phyloP scores from a whole-genome alignment of 2,888 invertebrate genomes.

The Parnassius apollo region DNA sequence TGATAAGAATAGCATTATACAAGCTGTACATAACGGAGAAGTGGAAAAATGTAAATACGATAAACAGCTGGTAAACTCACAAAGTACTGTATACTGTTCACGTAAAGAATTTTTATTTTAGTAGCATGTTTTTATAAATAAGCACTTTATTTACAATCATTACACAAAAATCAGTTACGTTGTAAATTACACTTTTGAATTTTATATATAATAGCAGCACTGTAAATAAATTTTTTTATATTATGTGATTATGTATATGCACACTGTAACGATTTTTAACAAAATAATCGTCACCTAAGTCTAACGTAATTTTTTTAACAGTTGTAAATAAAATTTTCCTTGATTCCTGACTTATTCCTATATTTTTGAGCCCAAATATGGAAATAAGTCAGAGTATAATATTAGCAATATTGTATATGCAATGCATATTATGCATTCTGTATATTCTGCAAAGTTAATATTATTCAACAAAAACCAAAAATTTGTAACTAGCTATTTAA shows the following conservation, averaged over 20 bases:
- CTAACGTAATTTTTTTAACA: not conserved
- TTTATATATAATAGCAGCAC: no score
- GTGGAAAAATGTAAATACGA: no score
- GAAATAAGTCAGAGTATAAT: constrained; percentile 29
- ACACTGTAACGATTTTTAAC: not conserved
- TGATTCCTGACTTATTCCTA: constrained; percentile 32
- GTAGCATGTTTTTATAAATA: no score
- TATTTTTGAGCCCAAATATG: constrained; percentile 46
- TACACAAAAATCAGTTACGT: no score
- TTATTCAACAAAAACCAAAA: not conserved
- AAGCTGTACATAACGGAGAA: no score
- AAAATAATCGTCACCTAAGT: no score
- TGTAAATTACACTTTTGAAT: no score
- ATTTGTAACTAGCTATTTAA: constrained; percentile 4
- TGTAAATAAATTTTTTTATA: not conserved
- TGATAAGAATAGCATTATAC: no score
- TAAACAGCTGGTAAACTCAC: no score
- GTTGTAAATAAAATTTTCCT: not conserved
- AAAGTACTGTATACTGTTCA: no score
- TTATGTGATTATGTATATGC: not conserved
- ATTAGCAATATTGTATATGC: constrained; percentile 10
- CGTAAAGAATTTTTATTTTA: no score
- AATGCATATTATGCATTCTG: not conserved
- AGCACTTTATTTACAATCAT: no score
- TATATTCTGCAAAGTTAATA: not conserved